phyloP scores from a whole-genome alignment of 2,888 invertebrate genomes.

The Masnerella sp. region DNA sequence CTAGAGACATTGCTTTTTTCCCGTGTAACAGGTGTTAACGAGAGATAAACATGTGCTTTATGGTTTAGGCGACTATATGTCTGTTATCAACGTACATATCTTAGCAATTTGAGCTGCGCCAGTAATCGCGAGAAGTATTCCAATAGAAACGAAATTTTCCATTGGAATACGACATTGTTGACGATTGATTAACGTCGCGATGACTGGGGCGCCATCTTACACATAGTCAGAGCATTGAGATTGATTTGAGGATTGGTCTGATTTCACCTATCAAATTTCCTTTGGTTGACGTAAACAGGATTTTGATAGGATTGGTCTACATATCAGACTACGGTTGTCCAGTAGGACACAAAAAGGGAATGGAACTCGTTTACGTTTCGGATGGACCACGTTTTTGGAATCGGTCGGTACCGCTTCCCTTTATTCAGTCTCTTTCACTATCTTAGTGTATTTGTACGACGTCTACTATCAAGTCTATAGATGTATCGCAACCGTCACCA shows the following conservation, averaged over 20 bases:
- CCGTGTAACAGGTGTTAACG: conserved; percentile 22
- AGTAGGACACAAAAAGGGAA: background rate
- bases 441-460: conserved; percentile 56
- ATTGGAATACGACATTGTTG: too few species aligned
- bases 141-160: too few species aligned
- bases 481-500: conserved; percentile 51
- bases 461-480: conserved; percentile 48
- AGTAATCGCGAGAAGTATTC: too few species aligned
- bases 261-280: too few species aligned
- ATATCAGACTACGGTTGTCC: conserved; percentile 67
- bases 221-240: too few species aligned
- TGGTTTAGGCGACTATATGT: conserved; percentile 52
- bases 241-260: too few species aligned
- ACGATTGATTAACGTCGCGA: too few species aligned
- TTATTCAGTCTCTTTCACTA: conserved; percentile 49
- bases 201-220: too few species aligned
- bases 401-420: conserved; percentile 40
- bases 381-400: conserved; percentile 31
- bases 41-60: conserved; percentile 63
- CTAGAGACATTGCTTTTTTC: too few species aligned
- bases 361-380: conserved; percentile 19
- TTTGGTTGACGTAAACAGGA: too few species aligned
- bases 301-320: too few species aligned
- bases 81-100: conserved; percentile 56
- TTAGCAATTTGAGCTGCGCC: conserved; percentile 22